phyloP scores from a whole-genome alignment of 37 sponge, comb jelly and placozoan genomes.

The Petrosia ficiformis region DNA sequence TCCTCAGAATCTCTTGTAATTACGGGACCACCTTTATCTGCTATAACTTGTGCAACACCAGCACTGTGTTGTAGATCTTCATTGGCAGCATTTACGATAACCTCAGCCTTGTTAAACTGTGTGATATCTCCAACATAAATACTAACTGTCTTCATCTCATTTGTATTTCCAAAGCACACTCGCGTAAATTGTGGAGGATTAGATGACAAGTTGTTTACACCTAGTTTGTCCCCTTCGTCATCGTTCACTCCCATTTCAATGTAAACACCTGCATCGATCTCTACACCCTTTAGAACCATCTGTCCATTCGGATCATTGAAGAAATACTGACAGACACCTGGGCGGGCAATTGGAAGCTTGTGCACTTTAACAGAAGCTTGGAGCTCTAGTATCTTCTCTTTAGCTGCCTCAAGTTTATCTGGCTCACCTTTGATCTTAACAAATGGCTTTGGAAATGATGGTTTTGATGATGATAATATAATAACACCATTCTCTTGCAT shows the following conservation, averaged over 20 bases:
- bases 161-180: conserved; percentile 10
- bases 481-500: neutral
- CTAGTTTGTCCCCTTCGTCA: neutral
- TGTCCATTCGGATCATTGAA: neutral
- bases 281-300: conserved; percentile 24
- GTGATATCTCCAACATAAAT: conserved; percentile 64
- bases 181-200: neutral
- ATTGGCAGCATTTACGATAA: conserved; percentile 81
- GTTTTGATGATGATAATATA: neutral
- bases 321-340: conserved; percentile 39
- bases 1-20: conserved; percentile 46
- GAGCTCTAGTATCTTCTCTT: conserved; percentile 1
- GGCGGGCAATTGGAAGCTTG: conserved; percentile 1
- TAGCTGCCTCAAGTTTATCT: neutral
- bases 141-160: conserved; percentile 14
- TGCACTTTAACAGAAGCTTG: neutral
- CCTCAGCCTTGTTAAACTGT: conserved; percentile 43
- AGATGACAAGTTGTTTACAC: neutral
- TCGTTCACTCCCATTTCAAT: conserved; percentile 15
- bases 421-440: neutral
- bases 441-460: neutral
- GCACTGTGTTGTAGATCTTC: conserved; percentile 54
- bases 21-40: conserved; percentile 55
- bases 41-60: conserved; percentile 56
- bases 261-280: conserved; percentile 1